Evolutionary conservation across 2,888 invertebrate species (phyloP), one percentile per base, ranked within the genome.

Genomic region (Eubasilissa splendida): DNA sequence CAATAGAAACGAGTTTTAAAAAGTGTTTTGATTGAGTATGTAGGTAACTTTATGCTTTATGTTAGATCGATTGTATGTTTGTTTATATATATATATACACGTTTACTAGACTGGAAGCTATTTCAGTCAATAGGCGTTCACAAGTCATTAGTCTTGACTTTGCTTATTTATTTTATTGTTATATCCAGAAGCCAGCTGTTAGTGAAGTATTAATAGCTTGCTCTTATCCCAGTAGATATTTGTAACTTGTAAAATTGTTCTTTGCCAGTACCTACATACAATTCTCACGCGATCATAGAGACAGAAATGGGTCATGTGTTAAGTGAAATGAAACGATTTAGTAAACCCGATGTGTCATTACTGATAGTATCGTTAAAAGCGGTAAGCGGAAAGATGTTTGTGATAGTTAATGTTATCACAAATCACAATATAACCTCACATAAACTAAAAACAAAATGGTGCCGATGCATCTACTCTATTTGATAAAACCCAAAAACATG

Each of bases 61-160:
- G 58, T 58, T 4, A 4, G 11, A 4, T 4, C n/a, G 58, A 58
- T 58, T n/a, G 56, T 12, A 11, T 3, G 58, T 4, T 58, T 58
- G 58, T 58, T 58, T 58, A 2, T 58, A 54, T 54, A 12, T 54
- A 54, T 11, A 12, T 59, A 3, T 60, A n/a, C 4, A 14, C 60
- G 14, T 60, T 60, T 60, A 7, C 60, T 22, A 22, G 60, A 7
- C 60, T 60, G 50, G 7, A 9, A 68, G 14, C 68, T 68, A 52
- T 68, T 68, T 68, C 52, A 14, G 68, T 68, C 50, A n/a, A 68
- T 68, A 52, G 10, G 11, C 68, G 9, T 52, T 12, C 68, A 33
- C 11, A 12, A 68, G 50, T 68, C 68, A n/a, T 66, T n/a, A 66
- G 50, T 66, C 52, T 66, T n/a, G 8, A 66, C 66, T 66, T 42